These are phyloP conservation scores for Xyrauchen texanus DNA, from an alignment of 2,113 vertebrate species.

Conservation along the genomic window DNA sequence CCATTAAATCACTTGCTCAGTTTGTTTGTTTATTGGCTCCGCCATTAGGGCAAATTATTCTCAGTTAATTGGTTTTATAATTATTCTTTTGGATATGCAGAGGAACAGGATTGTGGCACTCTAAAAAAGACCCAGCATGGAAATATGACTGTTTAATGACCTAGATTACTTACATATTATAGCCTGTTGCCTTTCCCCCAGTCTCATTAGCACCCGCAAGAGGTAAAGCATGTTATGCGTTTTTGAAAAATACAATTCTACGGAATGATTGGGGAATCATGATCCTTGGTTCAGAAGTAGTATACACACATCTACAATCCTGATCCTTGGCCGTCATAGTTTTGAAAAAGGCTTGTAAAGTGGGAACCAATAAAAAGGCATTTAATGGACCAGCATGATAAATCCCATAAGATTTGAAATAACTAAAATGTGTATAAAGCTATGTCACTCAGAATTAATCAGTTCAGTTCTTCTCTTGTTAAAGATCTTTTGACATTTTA, in stretches of 20 bases:
- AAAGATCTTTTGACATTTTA: background rate
- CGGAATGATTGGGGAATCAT: background rate
- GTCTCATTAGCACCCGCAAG: background rate
- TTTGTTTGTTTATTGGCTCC: slow-evolving; percentile 64
- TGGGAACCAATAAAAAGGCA: background rate
- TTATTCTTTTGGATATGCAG: slow-evolving; percentile 58
- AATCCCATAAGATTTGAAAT: background rate
- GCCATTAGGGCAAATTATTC: slow-evolving; percentile 66
- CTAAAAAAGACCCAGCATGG: slow-evolving; percentile 29
- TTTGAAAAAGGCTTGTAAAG: background rate
- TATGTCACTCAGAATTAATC: background rate
- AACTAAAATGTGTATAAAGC: background rate
- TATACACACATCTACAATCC: too few species aligned
- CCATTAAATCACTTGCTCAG: slow-evolving; percentile 63
- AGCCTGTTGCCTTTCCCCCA: background rate
- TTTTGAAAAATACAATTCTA: slow-evolving; percentile 1
- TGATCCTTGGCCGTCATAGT: background rate
- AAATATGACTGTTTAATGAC: slow-evolving; percentile 36
- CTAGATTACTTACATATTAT: slow-evolving; percentile 38
- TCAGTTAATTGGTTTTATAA: slow-evolving; percentile 65
- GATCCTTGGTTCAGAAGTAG: too few species aligned
- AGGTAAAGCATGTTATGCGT: background rate
- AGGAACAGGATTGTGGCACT: slow-evolving; percentile 47
- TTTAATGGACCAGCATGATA: background rate
- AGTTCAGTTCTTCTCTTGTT: background rate